Evolutionary conservation across 2,797 vertebrate genomes (phyloP).

Genomic region (Leontocebus nigricollis): DNA sequence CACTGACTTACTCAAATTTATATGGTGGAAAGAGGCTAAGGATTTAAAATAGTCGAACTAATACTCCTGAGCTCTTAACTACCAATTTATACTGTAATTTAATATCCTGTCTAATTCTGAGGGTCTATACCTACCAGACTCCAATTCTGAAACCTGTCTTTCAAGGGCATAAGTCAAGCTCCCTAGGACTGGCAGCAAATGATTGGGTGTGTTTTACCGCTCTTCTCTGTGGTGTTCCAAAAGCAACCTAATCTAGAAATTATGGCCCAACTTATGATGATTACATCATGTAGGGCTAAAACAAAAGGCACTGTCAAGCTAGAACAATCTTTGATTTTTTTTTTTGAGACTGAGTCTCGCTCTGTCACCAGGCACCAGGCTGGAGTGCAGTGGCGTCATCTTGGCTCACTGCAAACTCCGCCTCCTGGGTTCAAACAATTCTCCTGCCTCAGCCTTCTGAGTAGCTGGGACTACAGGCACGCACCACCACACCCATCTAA

Average conservation of each 20-base stretch:
- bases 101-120: background rate
- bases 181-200: background rate
- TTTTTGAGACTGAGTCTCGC: too few relatives aligned
- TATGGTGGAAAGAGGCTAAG: background rate
- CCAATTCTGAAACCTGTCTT: background rate
- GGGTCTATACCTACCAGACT: background rate
- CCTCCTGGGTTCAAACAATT: too few relatives aligned
- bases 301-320: background rate
- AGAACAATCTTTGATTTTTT: background rate
- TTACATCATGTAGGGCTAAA: background rate
- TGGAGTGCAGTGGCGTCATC: too few relatives aligned
- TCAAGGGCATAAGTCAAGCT: background rate
- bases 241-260: background rate
- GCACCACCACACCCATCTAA: too few relatives aligned
- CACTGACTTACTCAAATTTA: background rate
- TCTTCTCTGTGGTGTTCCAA: background rate
- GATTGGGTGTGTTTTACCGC: background rate
- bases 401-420: too few relatives aligned
- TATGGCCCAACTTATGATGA: background rate
- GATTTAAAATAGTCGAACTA: background rate
- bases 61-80: background rate
- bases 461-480: too few relatives aligned
- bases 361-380: too few relatives aligned
- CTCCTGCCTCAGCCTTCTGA: too few relatives aligned
- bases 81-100: background rate